These are phyloP conservation scores for Scrobipalpa atriplicella DNA, from an alignment of 2,888 invertebrate genomes.

Conservation along the genomic window DNA sequence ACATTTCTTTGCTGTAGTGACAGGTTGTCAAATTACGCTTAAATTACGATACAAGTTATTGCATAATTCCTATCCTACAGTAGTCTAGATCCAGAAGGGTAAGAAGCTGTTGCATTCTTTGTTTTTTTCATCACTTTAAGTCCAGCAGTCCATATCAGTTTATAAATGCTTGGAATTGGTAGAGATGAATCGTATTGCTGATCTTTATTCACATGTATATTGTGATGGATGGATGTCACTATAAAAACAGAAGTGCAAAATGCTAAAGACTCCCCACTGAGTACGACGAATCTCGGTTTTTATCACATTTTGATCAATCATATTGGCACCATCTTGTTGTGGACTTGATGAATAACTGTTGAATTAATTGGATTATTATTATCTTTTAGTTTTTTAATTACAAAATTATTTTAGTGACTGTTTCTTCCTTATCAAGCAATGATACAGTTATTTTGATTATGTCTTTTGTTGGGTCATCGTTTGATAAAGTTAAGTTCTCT, in stretches of 20 bases:
- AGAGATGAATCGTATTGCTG: background rate
- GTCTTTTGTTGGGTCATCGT: no score
- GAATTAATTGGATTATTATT: background rate
- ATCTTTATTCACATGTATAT: background rate
- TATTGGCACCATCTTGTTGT: background rate
- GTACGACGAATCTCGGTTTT: background rate
- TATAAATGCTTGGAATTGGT: background rate
- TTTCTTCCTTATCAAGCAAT: no score
- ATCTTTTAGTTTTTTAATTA: background rate
- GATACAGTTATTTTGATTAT: no score
- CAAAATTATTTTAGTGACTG: background rate
- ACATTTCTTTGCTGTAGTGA: no score
- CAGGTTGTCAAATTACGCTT: no score
- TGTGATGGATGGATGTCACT: background rate
- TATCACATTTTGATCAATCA: conserved; percentile 22
- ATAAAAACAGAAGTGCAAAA: conserved; percentile 17
- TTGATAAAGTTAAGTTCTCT: no score
- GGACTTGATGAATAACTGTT: background rate
- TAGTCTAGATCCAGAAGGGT: no score
- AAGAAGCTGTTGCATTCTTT: no score
- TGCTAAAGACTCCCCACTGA: conserved; percentile 1
- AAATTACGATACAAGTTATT: no score
- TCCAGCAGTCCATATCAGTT: no score
- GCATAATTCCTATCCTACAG: no score
- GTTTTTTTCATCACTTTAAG: no score